Percentiles rank a stretch among this genome's conserved stretches.
These are phyloP conservation scores for Cydia amplana DNA, from an alignment of 1,140 invertebrate species.

Conservation along the genomic window DNA sequence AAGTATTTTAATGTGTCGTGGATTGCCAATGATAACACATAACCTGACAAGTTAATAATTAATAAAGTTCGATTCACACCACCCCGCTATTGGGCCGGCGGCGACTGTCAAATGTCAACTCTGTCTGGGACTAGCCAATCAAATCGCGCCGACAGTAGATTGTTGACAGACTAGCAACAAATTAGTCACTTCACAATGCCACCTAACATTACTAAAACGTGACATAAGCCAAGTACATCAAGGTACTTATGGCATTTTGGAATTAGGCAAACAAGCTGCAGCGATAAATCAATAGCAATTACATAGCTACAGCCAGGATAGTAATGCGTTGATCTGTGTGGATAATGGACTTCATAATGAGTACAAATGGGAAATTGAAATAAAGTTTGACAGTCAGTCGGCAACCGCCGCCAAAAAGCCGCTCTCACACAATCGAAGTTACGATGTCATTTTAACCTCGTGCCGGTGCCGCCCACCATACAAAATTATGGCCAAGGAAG, in stretches of 20 bases:
- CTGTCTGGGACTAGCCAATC: not conserved
- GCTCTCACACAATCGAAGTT: not conserved
- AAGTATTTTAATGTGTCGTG: not conserved
- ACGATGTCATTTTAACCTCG: too few relatives aligned
- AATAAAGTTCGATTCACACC: not conserved
- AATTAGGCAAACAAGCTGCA: not conserved
- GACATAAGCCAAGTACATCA: not conserved
- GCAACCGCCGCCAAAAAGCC: too few relatives aligned
- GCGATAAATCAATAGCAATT: not conserved
- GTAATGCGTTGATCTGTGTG: not conserved
- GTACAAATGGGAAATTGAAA: not conserved
- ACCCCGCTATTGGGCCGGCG: not conserved
- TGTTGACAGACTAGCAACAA: not conserved
- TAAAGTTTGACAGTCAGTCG: not conserved
- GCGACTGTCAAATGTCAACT: not conserved
- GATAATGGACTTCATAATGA: constrained; percentile 3
- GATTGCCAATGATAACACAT: not conserved
- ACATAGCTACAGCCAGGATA: not conserved
- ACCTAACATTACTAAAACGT: not conserved
- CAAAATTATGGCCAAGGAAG: too few relatives aligned
- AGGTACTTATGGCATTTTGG: not conserved
- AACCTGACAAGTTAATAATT: not conserved
- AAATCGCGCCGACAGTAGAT: not conserved
- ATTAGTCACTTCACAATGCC: constrained; percentile 7
- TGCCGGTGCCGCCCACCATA: too few relatives aligned